Evolutionary conservation across 2,888 invertebrate genomes (phyloP).

Genomic region (Melipona beecheii): DNA sequence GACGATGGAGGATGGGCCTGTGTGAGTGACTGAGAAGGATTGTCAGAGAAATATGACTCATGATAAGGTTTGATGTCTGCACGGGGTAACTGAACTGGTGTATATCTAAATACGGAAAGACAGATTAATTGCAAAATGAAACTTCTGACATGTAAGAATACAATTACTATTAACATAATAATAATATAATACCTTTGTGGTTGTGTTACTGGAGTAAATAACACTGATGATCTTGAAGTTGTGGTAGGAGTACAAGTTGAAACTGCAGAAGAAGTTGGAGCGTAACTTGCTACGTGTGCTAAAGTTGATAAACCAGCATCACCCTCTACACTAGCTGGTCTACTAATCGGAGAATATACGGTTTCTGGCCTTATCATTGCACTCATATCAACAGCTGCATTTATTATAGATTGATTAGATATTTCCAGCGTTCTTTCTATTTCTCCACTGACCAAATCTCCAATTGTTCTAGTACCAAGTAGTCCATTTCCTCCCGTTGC

Average conservation of each 20-base stretch:
- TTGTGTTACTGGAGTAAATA: conserved; percentile 81
- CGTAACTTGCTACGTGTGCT: conserved; percentile 82
- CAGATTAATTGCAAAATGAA: neutral
- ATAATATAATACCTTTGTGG: conserved; percentile 77
- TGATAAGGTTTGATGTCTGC: conserved; percentile 90
- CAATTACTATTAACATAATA: neutral
- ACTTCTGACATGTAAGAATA: neutral
- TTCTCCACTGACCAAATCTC: conserved; percentile 94
- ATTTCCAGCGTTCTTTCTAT: conserved; percentile 95
- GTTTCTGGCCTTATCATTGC: conserved; percentile 86
- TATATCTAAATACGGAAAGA: conserved; percentile 81
- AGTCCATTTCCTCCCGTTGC: conserved; percentile 79
- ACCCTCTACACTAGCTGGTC: conserved; percentile 85
- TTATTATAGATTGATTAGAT: conserved; percentile 94
- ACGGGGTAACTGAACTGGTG: conserved; percentile 87
- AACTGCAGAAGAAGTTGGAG: conserved; percentile 78
- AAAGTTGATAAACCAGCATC: conserved; percentile 82
- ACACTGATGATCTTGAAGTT: conserved; percentile 80
- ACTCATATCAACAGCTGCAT: conserved; percentile 95
- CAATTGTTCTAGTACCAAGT: conserved; percentile 91
- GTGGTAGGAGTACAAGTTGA: conserved; percentile 77
- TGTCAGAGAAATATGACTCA: conserved; percentile 89
- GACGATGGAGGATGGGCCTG: conserved; percentile 73
- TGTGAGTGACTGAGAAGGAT: conserved; percentile 77
- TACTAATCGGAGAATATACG: conserved; percentile 86